Conservation (phyloP, 2,888 invertebrate species). For the Rugalucina vietnamica region DNA sequence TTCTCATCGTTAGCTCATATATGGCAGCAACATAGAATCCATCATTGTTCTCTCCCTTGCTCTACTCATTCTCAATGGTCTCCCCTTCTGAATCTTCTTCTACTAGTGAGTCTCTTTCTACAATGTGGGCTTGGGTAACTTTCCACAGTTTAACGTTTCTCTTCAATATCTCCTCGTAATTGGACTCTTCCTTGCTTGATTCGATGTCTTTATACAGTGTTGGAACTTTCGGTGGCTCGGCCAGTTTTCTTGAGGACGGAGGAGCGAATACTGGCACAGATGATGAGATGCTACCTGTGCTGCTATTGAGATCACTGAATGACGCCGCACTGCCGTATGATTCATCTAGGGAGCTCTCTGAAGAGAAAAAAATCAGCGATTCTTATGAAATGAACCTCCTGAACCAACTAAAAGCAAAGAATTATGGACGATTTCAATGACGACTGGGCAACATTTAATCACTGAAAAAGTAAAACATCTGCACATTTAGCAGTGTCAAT, state of each 20-base stretch:
- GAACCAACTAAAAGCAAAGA: too few relatives aligned
- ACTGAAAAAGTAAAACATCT: too few relatives aligned
- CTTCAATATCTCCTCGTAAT: slow-evolving; percentile 63
- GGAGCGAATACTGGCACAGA: slow-evolving; percentile 50
- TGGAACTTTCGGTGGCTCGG: slow-evolving; percentile 34
- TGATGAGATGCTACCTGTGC: slow-evolving; percentile 40
- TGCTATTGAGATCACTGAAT: slow-evolving; percentile 33
- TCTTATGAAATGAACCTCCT: too few relatives aligned
- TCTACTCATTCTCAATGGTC: background rate
- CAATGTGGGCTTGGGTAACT: slow-evolving; percentile 21
- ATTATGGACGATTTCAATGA: too few relatives aligned
- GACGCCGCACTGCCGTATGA: slow-evolving; percentile 51
- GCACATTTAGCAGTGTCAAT: too few relatives aligned
- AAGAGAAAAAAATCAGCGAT: too few relatives aligned
- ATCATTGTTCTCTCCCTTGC: too few relatives aligned
- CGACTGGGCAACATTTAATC: too few relatives aligned
- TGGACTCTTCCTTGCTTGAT: slow-evolving; percentile 45
- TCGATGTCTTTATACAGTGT: background rate
- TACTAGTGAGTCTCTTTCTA: slow-evolving; percentile 50
- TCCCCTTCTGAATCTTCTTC: slow-evolving; percentile 40
- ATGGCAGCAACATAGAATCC: too few relatives aligned
- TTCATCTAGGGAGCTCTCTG: slow-evolving; percentile 44
- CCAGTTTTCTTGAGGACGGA: slow-evolving; percentile 38
- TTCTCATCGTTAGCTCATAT: too few relatives aligned
- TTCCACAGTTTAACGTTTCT: slow-evolving; percentile 71